Base-by-base conservation (phyloP, 37 sponge, comb jelly and placozoan species). In the Dysidea cf. avara region DNA sequence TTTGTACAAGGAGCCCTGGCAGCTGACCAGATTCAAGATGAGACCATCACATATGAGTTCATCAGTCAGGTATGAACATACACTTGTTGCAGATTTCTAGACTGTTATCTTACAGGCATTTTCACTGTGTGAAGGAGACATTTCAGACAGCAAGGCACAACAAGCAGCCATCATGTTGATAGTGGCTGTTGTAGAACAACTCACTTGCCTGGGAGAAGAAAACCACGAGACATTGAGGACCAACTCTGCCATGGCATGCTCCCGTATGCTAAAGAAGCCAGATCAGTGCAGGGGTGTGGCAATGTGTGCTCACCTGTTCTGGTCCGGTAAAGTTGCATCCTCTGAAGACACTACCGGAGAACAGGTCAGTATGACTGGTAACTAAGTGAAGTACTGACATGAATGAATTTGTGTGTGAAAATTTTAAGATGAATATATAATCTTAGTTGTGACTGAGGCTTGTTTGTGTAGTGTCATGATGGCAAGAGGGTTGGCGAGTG, bases 1-100 rank as follows among this genome's bases (percentile, higher is more conserved):
- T 99, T 87, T 78, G 72, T 99, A 16, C 99, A 99, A 63, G 93
- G 94, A 31, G 87, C 99, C n/a, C 83, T 95, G 14, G 69, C 82
- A n/a, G 94, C 96, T 39, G 94, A 99, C 65, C 77, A 72, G 30
- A 79, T 95, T 24, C 77, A 64, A 18, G 54, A 61, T 13, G 99
- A 99, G 79, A 95, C 87, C 32, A 83, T 92, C 18, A 87, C 96
- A 2, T 99, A 99, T 63, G 99, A 99, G 78, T 99, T 93, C 68
- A 64, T 99, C 56, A 94, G 81, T 33, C 95, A 94, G 74, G 95
- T 94, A 22, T 12, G 67, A 13, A 34, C 49, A 69, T 29, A 35
- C 49, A 36, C 48, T 52, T 64, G 36, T 39, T 12, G 14, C 21
- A 43, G 30, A 53, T 31, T 78, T 2, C 2, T 75, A 43, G 3